These are phyloP conservation scores for Rhinichthys klamathensis DNA, from an alignment of 2,113 vertebrate genomes.

Conservation along the genomic window DNA sequence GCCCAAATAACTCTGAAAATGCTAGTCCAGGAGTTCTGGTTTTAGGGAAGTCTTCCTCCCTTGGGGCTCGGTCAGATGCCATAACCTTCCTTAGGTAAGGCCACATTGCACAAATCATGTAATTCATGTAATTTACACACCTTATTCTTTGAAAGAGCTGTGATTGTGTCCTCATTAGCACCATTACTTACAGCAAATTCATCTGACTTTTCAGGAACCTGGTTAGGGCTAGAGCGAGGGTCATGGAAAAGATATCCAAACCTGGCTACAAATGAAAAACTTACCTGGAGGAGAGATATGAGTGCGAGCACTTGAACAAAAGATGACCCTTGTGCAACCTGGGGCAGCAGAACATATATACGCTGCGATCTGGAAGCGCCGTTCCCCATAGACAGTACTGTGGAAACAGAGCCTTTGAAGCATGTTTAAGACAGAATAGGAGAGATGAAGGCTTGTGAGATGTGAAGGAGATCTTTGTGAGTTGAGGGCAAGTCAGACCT, in stretches of 20 bases:
- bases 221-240: conserved; percentile 35
- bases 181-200: neutral
- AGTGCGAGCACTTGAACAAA: conserved; percentile 71
- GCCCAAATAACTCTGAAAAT: neutral
- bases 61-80: conserved; percentile 39
- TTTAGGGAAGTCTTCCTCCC: conserved; percentile 12
- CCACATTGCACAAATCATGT: neutral
- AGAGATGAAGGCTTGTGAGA: neutral
- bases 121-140: neutral
- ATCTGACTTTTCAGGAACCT: conserved; percentile 46
- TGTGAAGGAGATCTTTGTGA: neutral
- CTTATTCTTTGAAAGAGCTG: neutral
- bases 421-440: neutral
- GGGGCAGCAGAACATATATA: conserved; percentile 44
- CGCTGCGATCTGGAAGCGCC: conserved; percentile 37
- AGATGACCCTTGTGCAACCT: conserved; percentile 52
- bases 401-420: conserved; percentile 25
- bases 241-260: conserved; percentile 6
- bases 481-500: neutral
- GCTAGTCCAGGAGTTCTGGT: conserved; percentile 22
- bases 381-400: conserved; percentile 48
- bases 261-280: conserved; percentile 52
- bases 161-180: neutral
- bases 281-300: conserved; percentile 33
- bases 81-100: conserved; percentile 67